phyloP scores from a whole-genome alignment of 2,113 vertebrate genomes.

The Symphodus melops region DNA sequence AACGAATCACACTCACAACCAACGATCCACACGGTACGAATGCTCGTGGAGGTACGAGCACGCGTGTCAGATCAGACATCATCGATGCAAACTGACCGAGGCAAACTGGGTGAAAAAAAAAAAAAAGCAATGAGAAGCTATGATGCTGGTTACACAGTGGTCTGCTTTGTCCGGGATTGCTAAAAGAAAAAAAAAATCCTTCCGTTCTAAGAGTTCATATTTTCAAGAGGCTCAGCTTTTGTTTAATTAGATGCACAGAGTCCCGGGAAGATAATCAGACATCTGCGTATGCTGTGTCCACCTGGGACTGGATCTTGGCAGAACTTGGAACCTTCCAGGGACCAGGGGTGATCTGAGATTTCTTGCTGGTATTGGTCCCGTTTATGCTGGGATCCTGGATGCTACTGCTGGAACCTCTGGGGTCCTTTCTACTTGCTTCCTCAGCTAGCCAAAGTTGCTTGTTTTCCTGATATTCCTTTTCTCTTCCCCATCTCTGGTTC shows the following conservation, averaged over 20 bases:
- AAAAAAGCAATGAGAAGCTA: conserved; percentile 52
- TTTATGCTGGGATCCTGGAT: conserved; percentile 77
- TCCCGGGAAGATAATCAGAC: conserved; percentile 40
- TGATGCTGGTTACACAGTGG: conserved; percentile 74
- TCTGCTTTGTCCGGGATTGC: conserved; percentile 45
- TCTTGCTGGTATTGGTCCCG: conserved; percentile 80
- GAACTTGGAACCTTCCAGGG: conserved; percentile 94
- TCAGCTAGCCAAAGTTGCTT: conserved; percentile 31
- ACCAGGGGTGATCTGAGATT: conserved; percentile 89
- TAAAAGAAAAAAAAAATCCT: conserved; percentile 23
- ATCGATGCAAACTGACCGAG: conserved; percentile 56
- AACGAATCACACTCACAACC: conserved; percentile 20
- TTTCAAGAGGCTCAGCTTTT: conserved; percentile 43
- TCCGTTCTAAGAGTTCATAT: conserved; percentile 23
- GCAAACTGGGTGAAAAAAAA: conserved; percentile 64
- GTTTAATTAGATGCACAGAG: not conserved
- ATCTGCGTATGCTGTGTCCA: conserved; percentile 59
- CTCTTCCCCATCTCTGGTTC: conserved; percentile 50
- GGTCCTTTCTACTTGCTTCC: conserved; percentile 65
- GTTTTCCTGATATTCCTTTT: conserved; percentile 45
- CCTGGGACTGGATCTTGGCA: conserved; percentile 82
- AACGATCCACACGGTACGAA: conserved; percentile 22
- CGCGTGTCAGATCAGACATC: conserved; percentile 22
- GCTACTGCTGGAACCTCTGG: conserved; percentile 73
- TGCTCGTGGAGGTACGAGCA: conserved; percentile 32